Percentiles rank a stretch among this genome's conserved stretches.
phyloP scores from a whole-genome alignment of 2,113 vertebrate species.

The Platysternon megacephalum region DNA sequence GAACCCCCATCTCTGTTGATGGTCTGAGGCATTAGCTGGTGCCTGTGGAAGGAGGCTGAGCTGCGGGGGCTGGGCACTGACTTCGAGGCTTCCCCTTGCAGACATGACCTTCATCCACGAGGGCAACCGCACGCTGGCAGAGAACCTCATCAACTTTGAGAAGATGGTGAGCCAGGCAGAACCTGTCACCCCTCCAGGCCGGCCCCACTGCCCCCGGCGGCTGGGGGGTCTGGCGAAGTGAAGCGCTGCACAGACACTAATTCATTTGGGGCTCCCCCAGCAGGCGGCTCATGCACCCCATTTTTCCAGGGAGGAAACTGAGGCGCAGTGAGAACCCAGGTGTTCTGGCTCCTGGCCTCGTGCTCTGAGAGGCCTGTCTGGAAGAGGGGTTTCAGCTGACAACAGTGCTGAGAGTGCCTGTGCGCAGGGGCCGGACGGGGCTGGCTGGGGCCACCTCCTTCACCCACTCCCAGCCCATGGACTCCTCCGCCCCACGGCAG shows the following conservation, averaged over 20 bases:
- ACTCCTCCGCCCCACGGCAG: neutral
- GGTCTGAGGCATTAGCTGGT: neutral
- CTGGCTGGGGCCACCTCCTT: neutral
- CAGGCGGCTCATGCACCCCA: neutral
- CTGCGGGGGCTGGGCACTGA: rapidly evolving
- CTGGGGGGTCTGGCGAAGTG: neutral
- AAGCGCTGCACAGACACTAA: neutral
- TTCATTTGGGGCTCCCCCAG: no score
- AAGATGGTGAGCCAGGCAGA: conserved; percentile 88
- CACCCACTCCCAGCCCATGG: neutral
- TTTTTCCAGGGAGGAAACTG: neutral
- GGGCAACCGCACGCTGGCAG: conserved; percentile 88
- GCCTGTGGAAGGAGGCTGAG: neutral
- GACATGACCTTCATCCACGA: conserved; percentile 98
- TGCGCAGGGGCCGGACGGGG: neutral
- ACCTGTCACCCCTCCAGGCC: rapidly evolving
- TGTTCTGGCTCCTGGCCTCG: neutral
- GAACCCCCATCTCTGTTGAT: neutral
- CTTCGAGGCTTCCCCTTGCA: conserved; percentile 27
- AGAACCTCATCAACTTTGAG: conserved; percentile 96
- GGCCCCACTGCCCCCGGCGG: no score
- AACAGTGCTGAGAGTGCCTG: neutral
- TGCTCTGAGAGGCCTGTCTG: neutral
- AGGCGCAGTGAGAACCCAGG: neutral
- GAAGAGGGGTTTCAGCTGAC: neutral